Conservation (phyloP, 2,113 vertebrate genomes). For the Pseudonaja textilis region DNA sequence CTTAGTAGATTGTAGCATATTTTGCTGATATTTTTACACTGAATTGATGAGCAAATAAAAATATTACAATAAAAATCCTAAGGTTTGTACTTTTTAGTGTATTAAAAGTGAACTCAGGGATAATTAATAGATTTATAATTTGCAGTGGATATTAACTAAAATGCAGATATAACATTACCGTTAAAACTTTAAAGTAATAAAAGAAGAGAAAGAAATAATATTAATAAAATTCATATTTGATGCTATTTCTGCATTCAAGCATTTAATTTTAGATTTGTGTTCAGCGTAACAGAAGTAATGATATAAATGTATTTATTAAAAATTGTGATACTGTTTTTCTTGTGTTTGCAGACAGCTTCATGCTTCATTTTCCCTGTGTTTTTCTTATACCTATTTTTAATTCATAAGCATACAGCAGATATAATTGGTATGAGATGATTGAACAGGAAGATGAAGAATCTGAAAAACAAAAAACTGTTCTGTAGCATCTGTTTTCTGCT, state of each 20-base stretch:
- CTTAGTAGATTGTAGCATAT: background rate
- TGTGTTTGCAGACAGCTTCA: background rate
- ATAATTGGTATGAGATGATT: background rate
- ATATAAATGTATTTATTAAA: background rate
- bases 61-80: background rate
- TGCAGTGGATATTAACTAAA: background rate
- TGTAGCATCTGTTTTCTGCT: background rate
- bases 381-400: background rate
- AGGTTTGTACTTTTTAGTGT: background rate
- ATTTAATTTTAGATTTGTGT: background rate
- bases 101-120: background rate
- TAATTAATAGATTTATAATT: background rate
- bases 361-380: background rate
- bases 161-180: background rate
- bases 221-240: background rate
- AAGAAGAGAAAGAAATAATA: background rate
- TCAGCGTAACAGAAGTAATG: background rate
- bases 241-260: background rate
- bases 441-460: background rate
- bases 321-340: background rate
- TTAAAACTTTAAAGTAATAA: background rate
- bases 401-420: background rate
- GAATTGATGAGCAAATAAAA: background rate
- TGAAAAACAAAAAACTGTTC: background rate
- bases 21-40: background rate